A percentile compares a stretch with the other conserved stretches of the same genome.
Conservation (phyloP, 2,797 vertebrate species). For the Anguilla marmorata region DNA sequence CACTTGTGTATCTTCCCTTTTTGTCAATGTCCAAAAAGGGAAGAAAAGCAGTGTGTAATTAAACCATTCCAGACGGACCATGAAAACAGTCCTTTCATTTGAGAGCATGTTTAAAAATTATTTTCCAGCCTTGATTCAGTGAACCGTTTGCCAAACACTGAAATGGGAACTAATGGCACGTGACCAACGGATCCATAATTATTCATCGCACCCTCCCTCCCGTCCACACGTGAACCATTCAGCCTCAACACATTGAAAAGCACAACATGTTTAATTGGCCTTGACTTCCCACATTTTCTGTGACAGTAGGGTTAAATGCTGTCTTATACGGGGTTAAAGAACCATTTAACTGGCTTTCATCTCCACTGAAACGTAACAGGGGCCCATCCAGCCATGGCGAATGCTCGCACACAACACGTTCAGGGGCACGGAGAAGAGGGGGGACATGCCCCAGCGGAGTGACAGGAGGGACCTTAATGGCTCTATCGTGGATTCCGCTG, state of each 20-base stretch:
- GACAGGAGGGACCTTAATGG: background rate
- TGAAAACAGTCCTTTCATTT: background rate
- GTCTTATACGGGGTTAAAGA: slow-evolving; percentile 22
- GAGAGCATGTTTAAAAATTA: background rate
- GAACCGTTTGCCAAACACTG: background rate
- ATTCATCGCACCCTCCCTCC: background rate
- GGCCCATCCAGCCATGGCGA: background rate
- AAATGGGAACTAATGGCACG: background rate
- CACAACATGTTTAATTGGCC: slow-evolving; percentile 32
- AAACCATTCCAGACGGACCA: background rate
- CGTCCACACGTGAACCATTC: background rate
- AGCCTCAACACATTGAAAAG: background rate
- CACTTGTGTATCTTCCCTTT: no score
- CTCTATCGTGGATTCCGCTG: background rate
- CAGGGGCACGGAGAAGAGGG: background rate
- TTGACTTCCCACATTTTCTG: background rate
- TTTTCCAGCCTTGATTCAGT: background rate
- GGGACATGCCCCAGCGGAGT: background rate
- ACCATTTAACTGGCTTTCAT: slow-evolving; percentile 17
- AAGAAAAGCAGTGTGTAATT: background rate
- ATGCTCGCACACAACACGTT: background rate
- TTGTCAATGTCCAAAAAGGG: background rate
- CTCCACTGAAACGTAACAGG: slow-evolving; percentile 14
- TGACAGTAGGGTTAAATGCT: slow-evolving; percentile 23
- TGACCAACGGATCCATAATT: background rate